Evolutionary conservation across 2,797 vertebrate species (phyloP).

Genomic region (Vultur gryphus): DNA sequence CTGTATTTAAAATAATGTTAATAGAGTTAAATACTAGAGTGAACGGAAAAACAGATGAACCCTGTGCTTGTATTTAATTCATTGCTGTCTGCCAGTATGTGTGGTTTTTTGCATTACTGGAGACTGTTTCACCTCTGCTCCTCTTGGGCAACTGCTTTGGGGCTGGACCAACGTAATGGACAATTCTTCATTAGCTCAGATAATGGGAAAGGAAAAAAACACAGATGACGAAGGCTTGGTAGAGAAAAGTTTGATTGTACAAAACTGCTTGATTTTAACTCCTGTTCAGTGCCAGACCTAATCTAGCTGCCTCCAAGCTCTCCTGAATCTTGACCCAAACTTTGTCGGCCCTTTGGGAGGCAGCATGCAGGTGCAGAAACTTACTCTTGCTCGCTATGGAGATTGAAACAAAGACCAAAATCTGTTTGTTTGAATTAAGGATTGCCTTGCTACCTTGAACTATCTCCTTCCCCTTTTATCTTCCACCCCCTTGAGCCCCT

Average conservation of each 20-base stretch:
- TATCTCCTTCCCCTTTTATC: background rate
- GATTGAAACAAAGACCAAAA: background rate
- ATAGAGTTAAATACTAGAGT: background rate
- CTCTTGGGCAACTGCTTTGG: background rate
- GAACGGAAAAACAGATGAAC: constrained; percentile 16
- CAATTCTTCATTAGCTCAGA: background rate
- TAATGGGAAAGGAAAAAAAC: background rate
- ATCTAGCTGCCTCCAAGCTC: background rate
- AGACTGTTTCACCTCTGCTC: background rate
- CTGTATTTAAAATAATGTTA: constrained; percentile 6
- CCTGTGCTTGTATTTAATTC: background rate
- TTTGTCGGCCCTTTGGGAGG: background rate
- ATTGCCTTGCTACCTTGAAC: background rate
- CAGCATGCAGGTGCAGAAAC: background rate
- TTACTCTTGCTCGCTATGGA: background rate
- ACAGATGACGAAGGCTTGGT: background rate
- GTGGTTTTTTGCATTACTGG: background rate
- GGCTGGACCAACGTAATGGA: background rate
- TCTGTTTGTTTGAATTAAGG: background rate
- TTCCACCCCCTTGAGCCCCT: background rate
- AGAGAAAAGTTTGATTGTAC: background rate
- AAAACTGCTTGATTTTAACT: background rate
- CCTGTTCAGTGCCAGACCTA: background rate
- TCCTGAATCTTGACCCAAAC: background rate
- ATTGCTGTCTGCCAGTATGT: background rate